A percentile compares a stretch with the other conserved stretches of the same genome.
Conservation (phyloP, 2,888 invertebrate species). For the Minunthozetes semirufus region DNA sequence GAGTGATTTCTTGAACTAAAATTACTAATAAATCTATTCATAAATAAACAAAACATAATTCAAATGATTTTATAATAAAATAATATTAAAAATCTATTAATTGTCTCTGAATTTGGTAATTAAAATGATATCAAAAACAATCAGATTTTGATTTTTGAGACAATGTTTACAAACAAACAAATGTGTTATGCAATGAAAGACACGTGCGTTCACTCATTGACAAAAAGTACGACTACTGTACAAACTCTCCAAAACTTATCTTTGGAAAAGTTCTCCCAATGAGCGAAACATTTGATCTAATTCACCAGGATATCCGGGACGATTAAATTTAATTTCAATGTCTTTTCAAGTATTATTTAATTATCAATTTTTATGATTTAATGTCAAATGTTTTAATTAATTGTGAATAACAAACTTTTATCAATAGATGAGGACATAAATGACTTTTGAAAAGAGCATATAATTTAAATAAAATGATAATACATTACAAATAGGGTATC, state of each 20-base stretch:
- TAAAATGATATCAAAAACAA: background rate
- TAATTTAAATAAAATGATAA: too few relatives aligned
- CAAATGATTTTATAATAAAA: background rate
- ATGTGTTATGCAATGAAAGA: background rate
- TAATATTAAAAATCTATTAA: background rate
- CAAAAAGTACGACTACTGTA: background rate
- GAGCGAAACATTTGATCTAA: too few relatives aligned
- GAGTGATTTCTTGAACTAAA: background rate
- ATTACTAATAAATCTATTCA: background rate
- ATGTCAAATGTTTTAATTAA: too few relatives aligned
- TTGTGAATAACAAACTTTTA: too few relatives aligned
- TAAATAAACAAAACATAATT: constrained; percentile 19
- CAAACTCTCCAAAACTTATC: too few relatives aligned
- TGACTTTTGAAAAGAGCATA: too few relatives aligned
- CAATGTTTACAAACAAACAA: background rate
- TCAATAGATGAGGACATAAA: too few relatives aligned
- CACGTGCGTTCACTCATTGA: background rate
- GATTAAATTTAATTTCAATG: too few relatives aligned
- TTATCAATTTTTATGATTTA: too few relatives aligned
- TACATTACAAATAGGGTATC: background rate
- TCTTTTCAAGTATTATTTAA: too few relatives aligned
- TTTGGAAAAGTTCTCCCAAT: too few relatives aligned
- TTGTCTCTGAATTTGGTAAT: background rate
- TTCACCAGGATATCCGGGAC: too few relatives aligned
- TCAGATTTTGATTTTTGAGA: background rate